Evolutionary conservation across 2,113 vertebrate species (phyloP).

Genomic region (Sinocyclocheilus anshuiensis): DNA sequence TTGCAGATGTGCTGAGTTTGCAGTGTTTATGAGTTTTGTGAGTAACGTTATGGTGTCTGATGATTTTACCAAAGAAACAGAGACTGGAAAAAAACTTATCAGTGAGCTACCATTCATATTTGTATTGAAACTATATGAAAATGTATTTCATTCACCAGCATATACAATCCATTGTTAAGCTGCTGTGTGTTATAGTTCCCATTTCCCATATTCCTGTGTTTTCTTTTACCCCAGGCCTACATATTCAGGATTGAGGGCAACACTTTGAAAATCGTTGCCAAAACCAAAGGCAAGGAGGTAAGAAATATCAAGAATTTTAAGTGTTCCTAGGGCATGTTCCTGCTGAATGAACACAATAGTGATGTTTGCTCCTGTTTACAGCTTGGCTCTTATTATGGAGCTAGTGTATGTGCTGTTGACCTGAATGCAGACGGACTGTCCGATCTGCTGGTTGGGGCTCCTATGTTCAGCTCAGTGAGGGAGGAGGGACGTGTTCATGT

Average conservation of each 20-base stretch:
- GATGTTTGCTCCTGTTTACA: slow-evolving; percentile 58
- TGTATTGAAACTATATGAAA: not conserved
- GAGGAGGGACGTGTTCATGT: slow-evolving; percentile 94
- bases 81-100: slow-evolving; percentile 7
- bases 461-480: slow-evolving; percentile 83
- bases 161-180: not conserved
- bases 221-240: slow-evolving; percentile 43
- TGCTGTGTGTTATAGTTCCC: not conserved
- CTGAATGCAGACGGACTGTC: slow-evolving; percentile 91
- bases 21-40: not conserved
- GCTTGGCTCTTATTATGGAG: slow-evolving; percentile 95
- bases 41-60: not conserved
- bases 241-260: slow-evolving; percentile 53
- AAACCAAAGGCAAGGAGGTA: slow-evolving; percentile 52
- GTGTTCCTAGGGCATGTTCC: not conserved
- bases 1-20: slow-evolving; percentile 30
- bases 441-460: slow-evolving; percentile 92
- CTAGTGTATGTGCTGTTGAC: slow-evolving; percentile 87
- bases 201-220: not conserved
- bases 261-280: slow-evolving; percentile 50
- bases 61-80: slow-evolving; percentile 13
- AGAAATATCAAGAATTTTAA: slow-evolving; percentile 17
- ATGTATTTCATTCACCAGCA: not conserved
- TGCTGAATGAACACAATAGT: not conserved
- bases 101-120: not conserved